Base-by-base conservation (phyloP, 2,797 vertebrate species). In the Microtus agrestis region DNA sequence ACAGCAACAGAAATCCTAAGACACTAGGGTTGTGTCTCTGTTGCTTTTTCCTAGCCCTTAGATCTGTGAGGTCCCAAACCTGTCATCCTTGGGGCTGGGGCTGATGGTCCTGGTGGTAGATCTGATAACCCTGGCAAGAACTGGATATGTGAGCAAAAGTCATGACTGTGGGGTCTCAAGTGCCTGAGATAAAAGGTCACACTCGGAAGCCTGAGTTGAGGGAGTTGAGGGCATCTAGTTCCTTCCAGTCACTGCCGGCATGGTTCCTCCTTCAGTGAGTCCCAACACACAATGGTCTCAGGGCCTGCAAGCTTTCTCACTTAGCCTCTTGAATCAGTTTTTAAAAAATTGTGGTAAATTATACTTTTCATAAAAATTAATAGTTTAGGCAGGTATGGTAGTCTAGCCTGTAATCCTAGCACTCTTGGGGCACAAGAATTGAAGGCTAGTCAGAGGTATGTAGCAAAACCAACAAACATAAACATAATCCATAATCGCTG, bases 111-210 rank as follows among this genome's bases (percentile, higher is more conserved):
- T 77, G 34, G 73, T 63, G 80, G 40, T 54, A 7, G 48, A 40
- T 31, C 59, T 23, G 21, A 9, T 48, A 79, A 80, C 56, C 46
- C 23, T 85, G 0, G 13, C 19, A 34, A 74, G 48, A 86, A 6
- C 46, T 3, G 14, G 51, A 8, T 3, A 25, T 73, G 34, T 25
- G 4, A 48, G 8, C 61, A 63, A n/a, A 43, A 46, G 46, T 56
- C 0, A 11, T 34, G 23, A 1, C 0, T 34, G 37, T 67, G 61
- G n/a, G 84, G 6, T 7, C 1, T 21, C 7, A 21, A 19, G 27
- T 2, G 27, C 80, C 29, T 63, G 51, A 59, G 37, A 19, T 0
- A 51, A 81, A 78, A 51, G 5, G 17, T 51, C 10, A 7, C 31
- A 6, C 12, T 34, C 29, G 27, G 5, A 59, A 43, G 6, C 46